Evolutionary conservation across 2,888 invertebrate genomes (phyloP), one percentile per base, ranked within the genome.

Genomic region (Drosophila paranaensis): DNA sequence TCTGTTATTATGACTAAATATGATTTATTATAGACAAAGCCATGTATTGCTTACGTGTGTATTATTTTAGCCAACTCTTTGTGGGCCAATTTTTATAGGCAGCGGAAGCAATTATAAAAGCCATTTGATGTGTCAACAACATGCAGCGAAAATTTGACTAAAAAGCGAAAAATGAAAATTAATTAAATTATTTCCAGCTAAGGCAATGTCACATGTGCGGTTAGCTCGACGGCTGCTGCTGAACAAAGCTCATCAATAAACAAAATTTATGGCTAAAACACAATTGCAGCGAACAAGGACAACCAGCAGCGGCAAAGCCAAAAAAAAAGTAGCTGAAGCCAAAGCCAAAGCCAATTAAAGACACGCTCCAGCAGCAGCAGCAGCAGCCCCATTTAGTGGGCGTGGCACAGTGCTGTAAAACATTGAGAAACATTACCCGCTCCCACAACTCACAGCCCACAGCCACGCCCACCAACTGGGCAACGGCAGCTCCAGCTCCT

Each of bases 311-410:
- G 16, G 16, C 42, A 43, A 37, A 45, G 25, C 45, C 16, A 45
- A 63, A 54, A 45, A 53, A 42, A 67, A 57, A 58, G 60, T 70
- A 77, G 56, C 58, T 40, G 57, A 42, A 61, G 50, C 65, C 54
- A 69, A 73, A 30, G 48, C 48, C 48, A 76, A 75, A 80, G 80
- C 79, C 84, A 84, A 87, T 85, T 84, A 80, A 87, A 81, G 81
- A 68, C 65, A 75, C 78, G 53, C 78, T 67, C 46, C 50, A 60
- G 40, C 42, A 58, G 20, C 20, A 60, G 43, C 42, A 58, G 40
- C 46, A 33, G 50, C 46, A 54, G 65, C 66, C 60, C 51, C 55
- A 51, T 40, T 35, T 20, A 54, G 30, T 53, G 58, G 77, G 77
- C 68, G 72, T 68, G 60, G 35, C 67, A 51, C 33, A 45, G 5